These are phyloP conservation scores for Globia sparganii DNA, from an alignment of 2,888 invertebrate genomes.

Conservation along the genomic window DNA sequence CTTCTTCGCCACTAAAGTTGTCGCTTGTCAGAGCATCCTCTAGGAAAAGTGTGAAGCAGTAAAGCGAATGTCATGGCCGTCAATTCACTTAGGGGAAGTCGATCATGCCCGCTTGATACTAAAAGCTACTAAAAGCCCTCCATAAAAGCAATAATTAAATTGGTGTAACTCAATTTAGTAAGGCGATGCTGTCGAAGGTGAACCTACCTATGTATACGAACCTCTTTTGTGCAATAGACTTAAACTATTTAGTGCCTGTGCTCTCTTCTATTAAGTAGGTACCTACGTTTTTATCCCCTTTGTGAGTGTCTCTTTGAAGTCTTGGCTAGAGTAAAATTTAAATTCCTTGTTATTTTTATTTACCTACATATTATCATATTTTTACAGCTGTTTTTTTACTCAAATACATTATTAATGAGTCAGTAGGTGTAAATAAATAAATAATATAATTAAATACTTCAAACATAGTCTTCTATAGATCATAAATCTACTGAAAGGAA, in stretches of 20 bases:
- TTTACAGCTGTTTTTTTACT: not conserved
- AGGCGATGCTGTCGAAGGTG: conserved; percentile 85
- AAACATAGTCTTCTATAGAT: not conserved
- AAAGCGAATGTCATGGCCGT: conserved; percentile 80
- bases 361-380: not conserved
- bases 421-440: not conserved
- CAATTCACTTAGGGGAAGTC: conserved; percentile 89
- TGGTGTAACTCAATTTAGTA: conserved; percentile 89
- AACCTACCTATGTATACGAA: conserved; percentile 60
- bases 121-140: conserved; percentile 91
- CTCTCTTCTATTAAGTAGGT: conserved; percentile 12
- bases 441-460: not conserved
- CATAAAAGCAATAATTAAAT: conserved; percentile 91
- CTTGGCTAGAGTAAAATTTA: not conserved
- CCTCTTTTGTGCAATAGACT: conserved; percentile 60
- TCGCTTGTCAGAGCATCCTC: conserved; percentile 35
- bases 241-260: conserved; percentile 54
- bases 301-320: not conserved
- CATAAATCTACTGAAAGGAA: not conserved
- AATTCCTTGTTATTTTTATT: conserved; percentile 4
- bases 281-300: conserved; percentile 22
- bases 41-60: conserved; percentile 71
- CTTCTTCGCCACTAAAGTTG: conserved; percentile 37
- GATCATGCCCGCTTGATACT: conserved; percentile 89
- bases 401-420: not conserved